Percentiles rank a stretch among this genome's conserved stretches.
These are phyloP conservation scores for Sialis fuliginosa DNA, from an alignment of 2,888 invertebrate genomes.

Conservation along the genomic window DNA sequence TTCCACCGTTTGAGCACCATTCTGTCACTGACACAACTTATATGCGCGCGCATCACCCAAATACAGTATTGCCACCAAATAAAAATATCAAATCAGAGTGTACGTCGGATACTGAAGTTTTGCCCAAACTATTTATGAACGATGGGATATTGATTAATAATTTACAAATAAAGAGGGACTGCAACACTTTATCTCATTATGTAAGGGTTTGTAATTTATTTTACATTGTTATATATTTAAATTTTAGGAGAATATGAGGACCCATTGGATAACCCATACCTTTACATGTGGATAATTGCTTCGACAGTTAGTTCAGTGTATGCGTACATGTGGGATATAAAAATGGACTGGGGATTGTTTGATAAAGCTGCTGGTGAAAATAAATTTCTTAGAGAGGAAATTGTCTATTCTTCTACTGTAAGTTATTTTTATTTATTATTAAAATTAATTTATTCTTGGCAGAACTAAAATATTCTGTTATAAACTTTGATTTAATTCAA, in stretches of 20 bases:
- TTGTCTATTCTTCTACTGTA: slow-evolving; percentile 61
- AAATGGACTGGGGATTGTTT: slow-evolving; percentile 78
- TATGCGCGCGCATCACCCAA: too few species aligned
- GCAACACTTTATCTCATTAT: too few species aligned
- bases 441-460: background rate
- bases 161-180: too few species aligned
- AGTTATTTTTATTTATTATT: slow-evolving; percentile 13
- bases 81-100: too few species aligned
- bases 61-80: too few species aligned
- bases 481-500: background rate
- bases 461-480: background rate
- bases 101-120: too few species aligned
- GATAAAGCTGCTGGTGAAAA: slow-evolving; percentile 62
- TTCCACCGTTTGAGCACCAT: too few species aligned
- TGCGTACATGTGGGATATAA: slow-evolving; percentile 72
- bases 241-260: slow-evolving; percentile 26
- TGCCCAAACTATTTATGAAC: too few species aligned
- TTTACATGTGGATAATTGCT: slow-evolving; percentile 51
- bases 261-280: slow-evolving; percentile 41
- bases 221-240: slow-evolving; percentile 1
- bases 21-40: too few species aligned
- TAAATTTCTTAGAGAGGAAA: slow-evolving; percentile 56
- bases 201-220: background rate
- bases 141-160: too few species aligned
- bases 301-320: slow-evolving; percentile 56